These are phyloP conservation scores for Carterocephalus palaemon DNA, from an alignment of 2,888 invertebrate genomes.

Conservation along the genomic window DNA sequence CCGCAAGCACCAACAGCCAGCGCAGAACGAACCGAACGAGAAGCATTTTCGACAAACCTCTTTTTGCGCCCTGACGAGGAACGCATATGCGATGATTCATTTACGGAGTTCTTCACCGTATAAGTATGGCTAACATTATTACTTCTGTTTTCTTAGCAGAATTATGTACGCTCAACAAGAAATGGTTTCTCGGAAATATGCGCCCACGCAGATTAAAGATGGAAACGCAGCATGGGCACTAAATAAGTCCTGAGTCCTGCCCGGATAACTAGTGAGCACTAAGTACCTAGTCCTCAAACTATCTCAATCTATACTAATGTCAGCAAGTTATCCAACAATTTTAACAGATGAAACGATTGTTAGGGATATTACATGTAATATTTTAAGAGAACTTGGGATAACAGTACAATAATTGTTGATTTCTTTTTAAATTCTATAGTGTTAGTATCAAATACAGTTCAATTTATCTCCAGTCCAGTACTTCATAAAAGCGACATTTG, in stretches of 20 bases:
- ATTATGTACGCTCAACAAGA: constrained; percentile 71
- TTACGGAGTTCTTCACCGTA: constrained; percentile 71
- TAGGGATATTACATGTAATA: no score
- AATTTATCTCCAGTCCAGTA: constrained; percentile 13
- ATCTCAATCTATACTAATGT: constrained; percentile 54
- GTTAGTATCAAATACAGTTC: neutral
- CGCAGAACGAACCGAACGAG: constrained; percentile 61
- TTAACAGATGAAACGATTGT: no score
- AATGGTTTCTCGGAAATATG: constrained; percentile 76
- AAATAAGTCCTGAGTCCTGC: constrained; percentile 72
- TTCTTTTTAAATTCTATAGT: no score
- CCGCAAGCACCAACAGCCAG: constrained; percentile 47
- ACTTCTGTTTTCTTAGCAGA: constrained; percentile 75
- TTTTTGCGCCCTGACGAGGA: constrained; percentile 72
- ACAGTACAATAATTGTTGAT: no score
- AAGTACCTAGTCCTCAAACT: constrained; percentile 49
- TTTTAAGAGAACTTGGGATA: no score
- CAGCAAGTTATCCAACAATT: constrained; percentile 40
- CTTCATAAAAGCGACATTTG: constrained; percentile 44
- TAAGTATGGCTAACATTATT: constrained; percentile 74
- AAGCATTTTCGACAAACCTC: constrained; percentile 75
- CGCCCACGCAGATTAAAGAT: constrained; percentile 76
- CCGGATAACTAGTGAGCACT: constrained; percentile 63
- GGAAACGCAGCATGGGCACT: constrained; percentile 73
- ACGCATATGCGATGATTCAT: constrained; percentile 77